phyloP scores from a whole-genome alignment of 2,113 vertebrate genomes.

The Antennarius striatus region DNA sequence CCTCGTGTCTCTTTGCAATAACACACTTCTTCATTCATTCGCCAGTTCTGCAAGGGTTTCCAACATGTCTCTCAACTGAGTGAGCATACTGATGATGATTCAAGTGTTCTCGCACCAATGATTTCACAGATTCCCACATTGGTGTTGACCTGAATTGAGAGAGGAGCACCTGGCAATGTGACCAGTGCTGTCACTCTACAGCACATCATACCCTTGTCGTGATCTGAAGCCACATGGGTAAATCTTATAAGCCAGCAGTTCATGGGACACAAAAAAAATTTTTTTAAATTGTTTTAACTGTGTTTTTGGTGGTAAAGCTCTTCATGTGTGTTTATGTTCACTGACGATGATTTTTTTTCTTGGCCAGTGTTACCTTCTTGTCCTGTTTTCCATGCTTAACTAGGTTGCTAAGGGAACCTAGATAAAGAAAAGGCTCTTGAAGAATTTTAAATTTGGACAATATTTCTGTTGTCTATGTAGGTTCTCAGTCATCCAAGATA shows the following conservation, averaged over 20 bases:
- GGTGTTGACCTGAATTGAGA: conserved; percentile 64
- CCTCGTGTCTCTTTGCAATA: conserved; percentile 49
- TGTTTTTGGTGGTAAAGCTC: background rate
- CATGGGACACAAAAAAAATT: background rate
- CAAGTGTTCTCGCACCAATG: conserved; percentile 44
- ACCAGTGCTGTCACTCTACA: conserved; percentile 54
- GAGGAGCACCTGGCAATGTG: conserved; percentile 49
- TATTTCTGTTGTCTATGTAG: no score
- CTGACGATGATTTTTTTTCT: background rate
- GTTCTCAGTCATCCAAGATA: no score
- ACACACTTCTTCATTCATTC: conserved; percentile 41
- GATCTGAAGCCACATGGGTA: conserved; percentile 36
- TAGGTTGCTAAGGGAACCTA: no score
- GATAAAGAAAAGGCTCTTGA: no score
- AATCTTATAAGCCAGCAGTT: conserved; percentile 33
- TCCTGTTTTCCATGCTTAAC: no score
- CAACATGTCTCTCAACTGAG: conserved; percentile 46
- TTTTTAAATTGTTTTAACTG: background rate
- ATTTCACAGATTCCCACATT: conserved; percentile 32
- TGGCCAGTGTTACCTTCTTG: no score
- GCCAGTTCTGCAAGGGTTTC: conserved; percentile 48
- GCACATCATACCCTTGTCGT: conserved; percentile 42
- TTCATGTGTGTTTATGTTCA: background rate
- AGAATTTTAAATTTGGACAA: no score
- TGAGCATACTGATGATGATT: conserved; percentile 55